Evolutionary conservation across 2,113 vertebrate genomes (phyloP).

Genomic region (Pycnonotus jocosus): DNA sequence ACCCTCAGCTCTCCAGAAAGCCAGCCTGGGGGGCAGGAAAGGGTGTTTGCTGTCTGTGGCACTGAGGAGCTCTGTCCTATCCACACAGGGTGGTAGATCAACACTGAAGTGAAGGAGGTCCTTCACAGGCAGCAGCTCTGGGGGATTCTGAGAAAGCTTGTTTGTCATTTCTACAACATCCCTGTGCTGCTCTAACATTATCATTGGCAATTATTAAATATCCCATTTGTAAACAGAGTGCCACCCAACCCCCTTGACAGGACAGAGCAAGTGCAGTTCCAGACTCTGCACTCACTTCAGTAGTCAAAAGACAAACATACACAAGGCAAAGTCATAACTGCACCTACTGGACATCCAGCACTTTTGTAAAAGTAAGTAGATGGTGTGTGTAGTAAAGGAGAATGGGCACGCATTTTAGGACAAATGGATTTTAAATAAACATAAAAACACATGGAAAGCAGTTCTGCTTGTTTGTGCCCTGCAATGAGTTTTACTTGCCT

Average conservation of each 20-base stretch:
- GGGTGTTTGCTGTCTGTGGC: background rate
- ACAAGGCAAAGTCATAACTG: background rate
- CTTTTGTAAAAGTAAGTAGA: background rate
- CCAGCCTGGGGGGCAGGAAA: fast-evolving
- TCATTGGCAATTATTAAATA: background rate
- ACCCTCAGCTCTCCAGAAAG: background rate
- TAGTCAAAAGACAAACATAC: background rate
- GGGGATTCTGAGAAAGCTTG: background rate
- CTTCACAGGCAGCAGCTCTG: background rate
- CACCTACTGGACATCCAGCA: background rate
- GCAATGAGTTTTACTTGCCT: background rate
- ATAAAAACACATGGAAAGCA: background rate
- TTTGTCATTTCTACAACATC: background rate
- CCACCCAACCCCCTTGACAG: background rate
- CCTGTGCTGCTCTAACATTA: background rate
- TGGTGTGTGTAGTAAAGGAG: background rate
- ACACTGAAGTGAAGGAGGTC: background rate
- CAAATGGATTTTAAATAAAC: background rate
- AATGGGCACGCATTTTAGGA: background rate
- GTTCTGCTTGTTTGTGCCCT: background rate
- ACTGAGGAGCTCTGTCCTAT: background rate
- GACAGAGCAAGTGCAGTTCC: background rate
- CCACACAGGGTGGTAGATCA: background rate
- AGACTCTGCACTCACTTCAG: background rate
- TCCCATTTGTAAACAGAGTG: background rate